Evolutionary conservation across 2,888 invertebrate genomes (phyloP), one percentile per base, ranked within the genome.

Genomic region (Andrena hattorfiana): DNA sequence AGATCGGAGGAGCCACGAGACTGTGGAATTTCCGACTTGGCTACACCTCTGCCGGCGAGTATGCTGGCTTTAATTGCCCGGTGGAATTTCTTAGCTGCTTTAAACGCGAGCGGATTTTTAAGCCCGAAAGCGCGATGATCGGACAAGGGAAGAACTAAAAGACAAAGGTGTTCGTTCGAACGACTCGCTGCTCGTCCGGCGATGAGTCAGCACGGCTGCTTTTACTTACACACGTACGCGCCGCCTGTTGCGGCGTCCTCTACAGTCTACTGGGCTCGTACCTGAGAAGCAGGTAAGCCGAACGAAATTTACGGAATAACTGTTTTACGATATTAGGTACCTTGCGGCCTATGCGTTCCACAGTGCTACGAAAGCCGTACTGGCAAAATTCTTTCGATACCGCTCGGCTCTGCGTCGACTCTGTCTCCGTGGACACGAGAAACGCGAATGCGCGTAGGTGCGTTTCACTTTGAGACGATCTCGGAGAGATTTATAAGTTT

Each of bases 241-340:
- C 62, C 49, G 49, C 49, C 68, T 42, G 77, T 35, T 23, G 56
- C 56, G 56, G 56, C 56, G 56, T 56, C 56, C 23, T 5, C 42
- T 28, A 42, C 20, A 62, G 83, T 59, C 48, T 66, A 48, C 10
- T 71, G 72, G 32, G 48, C 70, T 77, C 78, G 60, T 87, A 87
- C 87, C 81, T 81, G 84, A 59, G 26, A 67, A 26, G 70, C 77
- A 83, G 77, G 81, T 84, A 84, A 75, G 66, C 35, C 66, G 62
- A 81, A 23, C 56, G 23, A 75, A 73, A 23, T 20, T 28, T 62
- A n/a, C 26, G 48, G 66, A 48, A 49, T 35, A 42, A 42, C 42
- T 60, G 63, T 56, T 48, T 67, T 16, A 48, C 54, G 54, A 68
- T 56, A 28, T 63, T 78, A 77, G 42, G 16, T 42, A 42, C 78